These are phyloP conservation scores for Ptychobarbus kaznakovi DNA, from an alignment of 2,797 vertebrate species.

Conservation along the genomic window DNA sequence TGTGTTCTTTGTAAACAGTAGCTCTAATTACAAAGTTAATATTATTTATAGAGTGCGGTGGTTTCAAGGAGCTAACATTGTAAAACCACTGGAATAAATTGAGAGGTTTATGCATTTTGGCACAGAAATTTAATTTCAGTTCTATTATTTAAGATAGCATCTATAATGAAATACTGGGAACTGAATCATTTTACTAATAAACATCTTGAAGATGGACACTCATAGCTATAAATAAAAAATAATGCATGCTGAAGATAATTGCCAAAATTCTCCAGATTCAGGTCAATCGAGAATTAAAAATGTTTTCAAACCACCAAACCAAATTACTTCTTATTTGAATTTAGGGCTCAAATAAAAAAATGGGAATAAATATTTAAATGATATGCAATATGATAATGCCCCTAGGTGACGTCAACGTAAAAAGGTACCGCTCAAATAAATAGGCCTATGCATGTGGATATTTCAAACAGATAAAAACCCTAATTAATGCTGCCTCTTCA, in stretches of 20 bases:
- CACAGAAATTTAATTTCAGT: neutral
- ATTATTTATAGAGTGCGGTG: neutral
- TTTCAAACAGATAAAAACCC: too few relatives aligned
- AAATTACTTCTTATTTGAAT: neutral
- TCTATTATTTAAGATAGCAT: slow-evolving; percentile 1
- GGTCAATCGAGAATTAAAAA: too few relatives aligned
- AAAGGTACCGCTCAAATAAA: too few relatives aligned
- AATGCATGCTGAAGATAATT: neutral
- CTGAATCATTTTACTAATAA: neutral
- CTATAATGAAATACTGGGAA: neutral
- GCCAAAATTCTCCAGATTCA: neutral
- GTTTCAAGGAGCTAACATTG: neutral
- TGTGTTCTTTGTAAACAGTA: neutral
- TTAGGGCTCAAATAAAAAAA: neutral
- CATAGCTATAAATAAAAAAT: neutral
- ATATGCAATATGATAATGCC: neutral
- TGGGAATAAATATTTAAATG: slow-evolving; percentile 3
- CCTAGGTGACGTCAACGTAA: neutral
- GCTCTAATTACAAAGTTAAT: neutral
- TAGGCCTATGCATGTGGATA: too few relatives aligned
- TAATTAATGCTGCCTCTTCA: too few relatives aligned
- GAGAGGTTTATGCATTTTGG: slow-evolving; percentile 5
- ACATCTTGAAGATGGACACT: neutral
- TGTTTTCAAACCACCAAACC: neutral
- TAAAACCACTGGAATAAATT: slow-evolving; percentile 5